phyloP scores from a whole-genome alignment of 2,888 invertebrate genomes.

The Lomographa bimaculata region DNA sequence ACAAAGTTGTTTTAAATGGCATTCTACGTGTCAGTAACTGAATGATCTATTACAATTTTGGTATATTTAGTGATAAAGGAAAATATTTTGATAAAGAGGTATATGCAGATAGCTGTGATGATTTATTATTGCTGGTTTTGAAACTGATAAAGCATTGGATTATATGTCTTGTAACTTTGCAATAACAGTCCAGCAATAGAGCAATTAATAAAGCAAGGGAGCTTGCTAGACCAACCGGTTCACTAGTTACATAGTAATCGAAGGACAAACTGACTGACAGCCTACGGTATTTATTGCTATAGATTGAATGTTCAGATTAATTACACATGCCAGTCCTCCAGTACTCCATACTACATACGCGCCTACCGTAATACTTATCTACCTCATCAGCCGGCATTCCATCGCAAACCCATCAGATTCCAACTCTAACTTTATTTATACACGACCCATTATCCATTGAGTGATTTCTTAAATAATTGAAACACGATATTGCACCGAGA shows the following conservation, averaged over 20 bases:
- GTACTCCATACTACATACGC: constrained; percentile 38
- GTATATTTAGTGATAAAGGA: too few species aligned
- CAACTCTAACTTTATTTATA: constrained; percentile 51
- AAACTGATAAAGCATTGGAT: constrained; percentile 11
- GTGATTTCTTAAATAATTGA: constrained; percentile 62
- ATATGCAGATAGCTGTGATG: too few species aligned
- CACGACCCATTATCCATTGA: constrained; percentile 60
- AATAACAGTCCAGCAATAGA: constrained; percentile 49
- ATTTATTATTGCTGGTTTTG: constrained; percentile 5
- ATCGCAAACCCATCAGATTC: constrained; percentile 46
- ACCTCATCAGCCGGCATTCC: constrained; percentile 68
- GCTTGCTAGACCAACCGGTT: constrained; percentile 54
- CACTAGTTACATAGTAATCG: constrained; percentile 60
- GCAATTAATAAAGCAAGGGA: constrained; percentile 53
- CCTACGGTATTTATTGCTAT: constrained; percentile 69
- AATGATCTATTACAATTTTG: too few species aligned
- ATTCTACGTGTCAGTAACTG: too few species aligned
- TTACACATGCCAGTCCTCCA: constrained; percentile 59
- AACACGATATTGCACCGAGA: constrained; percentile 57
- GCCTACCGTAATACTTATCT: constrained; percentile 55
- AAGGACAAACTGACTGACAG: constrained; percentile 69
- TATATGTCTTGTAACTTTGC: constrained; percentile 27
- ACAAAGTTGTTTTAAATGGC: too few species aligned
- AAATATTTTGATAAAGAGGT: too few species aligned
- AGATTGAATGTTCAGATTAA: constrained; percentile 72